A percentile compares a stretch with the other conserved stretches of the same genome.
phyloP scores from a whole-genome alignment of 2,888 invertebrate genomes.

The Leptinotarsa juncta region DNA sequence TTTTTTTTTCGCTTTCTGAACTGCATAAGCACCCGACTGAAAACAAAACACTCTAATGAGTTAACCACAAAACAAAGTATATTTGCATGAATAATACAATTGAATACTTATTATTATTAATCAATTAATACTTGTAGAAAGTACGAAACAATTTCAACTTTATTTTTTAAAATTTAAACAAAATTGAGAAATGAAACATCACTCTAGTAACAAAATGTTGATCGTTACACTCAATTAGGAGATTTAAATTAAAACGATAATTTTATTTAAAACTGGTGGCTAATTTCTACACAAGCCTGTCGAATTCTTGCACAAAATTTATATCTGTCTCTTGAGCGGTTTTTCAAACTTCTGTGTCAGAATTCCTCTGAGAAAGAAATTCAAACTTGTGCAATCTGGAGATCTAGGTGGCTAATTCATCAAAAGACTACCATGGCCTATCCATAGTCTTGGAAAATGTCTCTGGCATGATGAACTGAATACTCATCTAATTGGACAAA shows the following conservation, averaged over 20 bases:
- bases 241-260: not conserved
- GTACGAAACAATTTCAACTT: not conserved
- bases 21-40: no score
- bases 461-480: conserved; percentile 20
- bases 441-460: conserved; percentile 26
- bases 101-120: no score
- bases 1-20: no score
- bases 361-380: conserved; percentile 24
- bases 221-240: not conserved
- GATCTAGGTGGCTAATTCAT: conserved; percentile 14
- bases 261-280: not conserved
- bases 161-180: not conserved
- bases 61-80: no score
- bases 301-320: not conserved
- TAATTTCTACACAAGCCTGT: not conserved
- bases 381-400: conserved; percentile 21
- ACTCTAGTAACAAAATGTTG: not conserved
- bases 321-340: not conserved
- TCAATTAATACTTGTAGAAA: no score
- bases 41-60: no score
- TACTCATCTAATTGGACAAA: conserved; percentile 12
- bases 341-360: not conserved
- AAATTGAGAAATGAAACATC: not conserved
- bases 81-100: no score
- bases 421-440: conserved; percentile 23